A percentile compares a stretch with the other conserved stretches of the same genome.
Evolutionary conservation across 2,113 vertebrate species (phyloP).

Genomic region (Arenaria interpres): DNA sequence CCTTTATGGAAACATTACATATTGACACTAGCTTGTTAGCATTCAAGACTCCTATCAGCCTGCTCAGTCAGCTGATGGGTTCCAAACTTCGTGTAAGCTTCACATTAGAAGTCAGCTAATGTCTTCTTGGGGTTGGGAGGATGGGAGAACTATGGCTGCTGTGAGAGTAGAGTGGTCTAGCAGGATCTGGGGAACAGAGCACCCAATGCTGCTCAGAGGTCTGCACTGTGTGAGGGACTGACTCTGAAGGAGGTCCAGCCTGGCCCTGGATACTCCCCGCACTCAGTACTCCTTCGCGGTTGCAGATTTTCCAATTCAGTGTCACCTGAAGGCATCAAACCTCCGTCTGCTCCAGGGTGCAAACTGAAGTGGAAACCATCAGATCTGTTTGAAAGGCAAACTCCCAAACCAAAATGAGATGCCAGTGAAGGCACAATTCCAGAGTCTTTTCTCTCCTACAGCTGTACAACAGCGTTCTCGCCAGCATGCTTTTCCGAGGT

Average conservation of each 20-base stretch:
- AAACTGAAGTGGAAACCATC: not conserved
- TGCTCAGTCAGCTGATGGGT: not conserved
- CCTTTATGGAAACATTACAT: not conserved
- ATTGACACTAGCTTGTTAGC: not conserved
- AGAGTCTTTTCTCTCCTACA: not conserved
- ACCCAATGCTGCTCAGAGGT: not conserved
- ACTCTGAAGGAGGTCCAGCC: not conserved
- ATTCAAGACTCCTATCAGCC: not conserved
- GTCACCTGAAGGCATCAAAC: not conserved
- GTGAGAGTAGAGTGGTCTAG: no score
- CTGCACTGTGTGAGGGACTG: accelerated
- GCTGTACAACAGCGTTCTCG: not conserved
- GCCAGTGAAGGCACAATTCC: accelerated
- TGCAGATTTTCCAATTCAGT: not conserved
- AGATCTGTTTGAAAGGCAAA: not conserved
- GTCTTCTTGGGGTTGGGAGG: not conserved
- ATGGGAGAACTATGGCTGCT: not conserved
- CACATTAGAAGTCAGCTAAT: not conserved
- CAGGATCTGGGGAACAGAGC: accelerated
- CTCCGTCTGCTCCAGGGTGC: not conserved
- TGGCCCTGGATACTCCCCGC: no score
- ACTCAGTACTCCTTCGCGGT: not conserved
- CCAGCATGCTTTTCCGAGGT: not conserved
- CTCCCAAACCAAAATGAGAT: not conserved
- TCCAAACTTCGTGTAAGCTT: not conserved